Conservation (phyloP, 2,888 invertebrate genomes). For the Actias luna region DNA sequence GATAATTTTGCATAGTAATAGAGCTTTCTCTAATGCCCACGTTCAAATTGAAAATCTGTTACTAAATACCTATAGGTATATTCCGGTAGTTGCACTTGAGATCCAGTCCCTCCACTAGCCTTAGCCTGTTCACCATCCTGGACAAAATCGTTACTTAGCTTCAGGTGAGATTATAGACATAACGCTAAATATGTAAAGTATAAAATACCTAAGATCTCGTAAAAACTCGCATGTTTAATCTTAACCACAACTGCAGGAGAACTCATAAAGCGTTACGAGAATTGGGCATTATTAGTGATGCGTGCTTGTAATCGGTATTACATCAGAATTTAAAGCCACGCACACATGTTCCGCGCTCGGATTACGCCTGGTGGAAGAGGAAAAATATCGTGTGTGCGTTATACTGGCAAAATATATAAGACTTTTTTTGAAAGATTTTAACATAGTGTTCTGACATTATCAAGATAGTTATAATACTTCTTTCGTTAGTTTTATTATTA, state of each 20-base stretch:
- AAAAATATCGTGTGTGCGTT: constrained; percentile 43
- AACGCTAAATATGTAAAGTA: too few species aligned
- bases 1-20: too few species aligned
- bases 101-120: too few species aligned
- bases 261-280: constrained; percentile 19
- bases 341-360: constrained; percentile 69
- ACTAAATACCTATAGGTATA: too few species aligned
- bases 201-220: background rate
- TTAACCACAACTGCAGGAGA: constrained; percentile 19
- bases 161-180: too few species aligned
- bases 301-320: constrained; percentile 74
- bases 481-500: too few species aligned
- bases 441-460: background rate
- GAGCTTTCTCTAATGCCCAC: too few species aligned
- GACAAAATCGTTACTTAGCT: too few species aligned
- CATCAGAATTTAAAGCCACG: constrained; percentile 75
- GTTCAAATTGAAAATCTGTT: too few species aligned
- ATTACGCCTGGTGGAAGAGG: constrained; percentile 55
- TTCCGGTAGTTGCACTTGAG: too few species aligned
- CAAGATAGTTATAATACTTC: background rate
- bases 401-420: background rate
- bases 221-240: constrained; percentile 15
- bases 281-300: constrained; percentile 36
- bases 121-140: too few species aligned
- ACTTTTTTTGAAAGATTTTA: background rate